Evolutionary conservation across 2,113 vertebrate genomes (phyloP).

Genomic region (Dasyurus viverrinus): DNA sequence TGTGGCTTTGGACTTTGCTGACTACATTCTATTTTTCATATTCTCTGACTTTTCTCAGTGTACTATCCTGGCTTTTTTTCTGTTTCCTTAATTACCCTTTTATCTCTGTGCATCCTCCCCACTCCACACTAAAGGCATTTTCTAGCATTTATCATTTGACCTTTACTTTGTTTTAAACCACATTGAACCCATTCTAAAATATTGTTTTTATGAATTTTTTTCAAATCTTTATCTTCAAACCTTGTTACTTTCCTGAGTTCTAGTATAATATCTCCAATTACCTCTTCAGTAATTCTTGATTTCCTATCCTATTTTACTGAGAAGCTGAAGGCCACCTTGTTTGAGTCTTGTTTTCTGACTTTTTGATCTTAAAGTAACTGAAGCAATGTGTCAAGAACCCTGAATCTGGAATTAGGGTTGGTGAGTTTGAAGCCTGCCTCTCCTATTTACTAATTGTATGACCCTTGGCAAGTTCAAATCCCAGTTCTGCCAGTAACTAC

Average conservation of each 20-base stretch:
- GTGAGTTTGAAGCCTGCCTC: background rate
- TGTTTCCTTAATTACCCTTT: background rate
- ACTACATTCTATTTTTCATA: background rate
- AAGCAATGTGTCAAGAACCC: background rate
- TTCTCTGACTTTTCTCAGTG: background rate
- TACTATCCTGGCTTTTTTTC: background rate
- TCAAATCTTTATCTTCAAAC: background rate
- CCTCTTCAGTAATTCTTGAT: background rate
- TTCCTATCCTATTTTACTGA: background rate
- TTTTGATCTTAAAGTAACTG: background rate
- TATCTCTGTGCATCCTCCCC: background rate
- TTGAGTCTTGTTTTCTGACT: background rate
- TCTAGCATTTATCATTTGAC: background rate
- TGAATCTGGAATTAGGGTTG: background rate
- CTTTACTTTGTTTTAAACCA: background rate
- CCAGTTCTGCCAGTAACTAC: background rate
- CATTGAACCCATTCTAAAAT: background rate
- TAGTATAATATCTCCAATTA: background rate
- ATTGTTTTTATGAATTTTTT: background rate
- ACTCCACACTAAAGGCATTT: background rate
- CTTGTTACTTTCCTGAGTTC: background rate
- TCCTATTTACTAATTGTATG: background rate
- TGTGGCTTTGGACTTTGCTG: background rate
- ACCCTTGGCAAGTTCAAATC: background rate
- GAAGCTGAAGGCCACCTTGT: background rate